Evolutionary conservation across 2,113 vertebrate genomes (phyloP).

Genomic region (Protomyctophum bolini): DNA sequence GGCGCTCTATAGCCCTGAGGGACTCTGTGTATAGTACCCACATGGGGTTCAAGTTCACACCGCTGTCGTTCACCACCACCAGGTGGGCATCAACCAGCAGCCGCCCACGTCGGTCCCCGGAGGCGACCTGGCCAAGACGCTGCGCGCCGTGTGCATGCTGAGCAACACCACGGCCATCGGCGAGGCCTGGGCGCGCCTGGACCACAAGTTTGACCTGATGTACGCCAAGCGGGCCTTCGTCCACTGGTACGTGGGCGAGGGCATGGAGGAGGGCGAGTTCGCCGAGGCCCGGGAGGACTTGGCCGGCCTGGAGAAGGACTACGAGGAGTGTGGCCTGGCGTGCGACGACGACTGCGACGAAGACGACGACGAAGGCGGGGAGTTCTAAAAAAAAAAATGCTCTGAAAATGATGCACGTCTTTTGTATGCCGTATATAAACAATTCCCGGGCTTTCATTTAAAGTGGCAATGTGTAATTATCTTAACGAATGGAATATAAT

Average conservation of each 20-base stretch:
- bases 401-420: neutral
- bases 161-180: conserved; percentile 89
- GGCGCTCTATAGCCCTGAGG: too few relatives aligned
- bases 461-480: too few relatives aligned
- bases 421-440: too few relatives aligned
- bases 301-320: conserved; percentile 88
- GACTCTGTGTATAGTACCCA: too few relatives aligned
- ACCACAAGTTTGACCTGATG: conserved; percentile 92
- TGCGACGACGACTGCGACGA: conserved; percentile 76
- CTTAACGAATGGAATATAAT: neutral
- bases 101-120: conserved; percentile 85
- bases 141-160: conserved; percentile 88
- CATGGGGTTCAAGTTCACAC: too few relatives aligned
- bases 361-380: conserved; percentile 80
- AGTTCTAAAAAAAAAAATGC: conserved; percentile 79
- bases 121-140: conserved; percentile 85
- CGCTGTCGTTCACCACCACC: conserved; percentile 5
- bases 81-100: conserved; percentile 91
- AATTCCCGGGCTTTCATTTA: too few relatives aligned
- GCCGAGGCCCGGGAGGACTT: conserved; percentile 87
- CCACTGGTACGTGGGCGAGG: conserved; percentile 91
- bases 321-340: conserved; percentile 81
- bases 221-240: conserved; percentile 89
- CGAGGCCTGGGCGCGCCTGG: conserved; percentile 86
- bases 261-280: conserved; percentile 91